Evolutionary conservation across 2,113 vertebrate species (phyloP), one percentile per base, ranked within the genome.

Genomic region (Drymodes brunneopygia): DNA sequence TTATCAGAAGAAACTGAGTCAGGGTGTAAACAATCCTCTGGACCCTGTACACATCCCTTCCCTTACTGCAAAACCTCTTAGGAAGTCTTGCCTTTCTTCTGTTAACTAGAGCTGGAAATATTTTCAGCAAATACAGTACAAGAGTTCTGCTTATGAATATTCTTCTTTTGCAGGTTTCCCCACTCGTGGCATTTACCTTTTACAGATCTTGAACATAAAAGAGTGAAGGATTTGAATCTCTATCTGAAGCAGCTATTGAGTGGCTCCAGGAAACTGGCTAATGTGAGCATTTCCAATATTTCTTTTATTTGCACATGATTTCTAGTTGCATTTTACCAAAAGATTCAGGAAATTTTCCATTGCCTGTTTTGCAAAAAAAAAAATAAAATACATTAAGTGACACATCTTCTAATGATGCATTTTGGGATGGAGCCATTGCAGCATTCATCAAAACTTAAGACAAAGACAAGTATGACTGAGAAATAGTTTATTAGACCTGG

Each of bases 231-330:
- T 81, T 97, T 99, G 57, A 99, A 98, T 93, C 96, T 96, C 64
- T 99, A 99, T 69, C 93, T 99, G 65, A 98, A 98, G 66, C 96
- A 98, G 93, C 97, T 99, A 36, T 98, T 99, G 81, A 97, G 97
- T 38, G 98, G 98, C 64, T 45, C 97, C 12, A 71, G 72, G 23
- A 87, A 97, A 65, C 53, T 98, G 47, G 90, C 97, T 83, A 96
- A 97, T 24, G 98, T 98, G 74, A 96, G 73, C 22, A 61, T 56
- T 88, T 83, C 6, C 25, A 51, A 7, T 48, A 12, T 71, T 93
- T 86, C 44, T 38, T 88, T 83, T 67, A 48, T 64, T 87, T 91
- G 23, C 27, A 42, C 53, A 29, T 71, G 48, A n/a, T 62, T 88
- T 70, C 35, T 58, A 47, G 38, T 44, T 77, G 29, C 40, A 44